phyloP scores from a whole-genome alignment of 2,888 invertebrate genomes.

The Mesorhabditis belari region DNA sequence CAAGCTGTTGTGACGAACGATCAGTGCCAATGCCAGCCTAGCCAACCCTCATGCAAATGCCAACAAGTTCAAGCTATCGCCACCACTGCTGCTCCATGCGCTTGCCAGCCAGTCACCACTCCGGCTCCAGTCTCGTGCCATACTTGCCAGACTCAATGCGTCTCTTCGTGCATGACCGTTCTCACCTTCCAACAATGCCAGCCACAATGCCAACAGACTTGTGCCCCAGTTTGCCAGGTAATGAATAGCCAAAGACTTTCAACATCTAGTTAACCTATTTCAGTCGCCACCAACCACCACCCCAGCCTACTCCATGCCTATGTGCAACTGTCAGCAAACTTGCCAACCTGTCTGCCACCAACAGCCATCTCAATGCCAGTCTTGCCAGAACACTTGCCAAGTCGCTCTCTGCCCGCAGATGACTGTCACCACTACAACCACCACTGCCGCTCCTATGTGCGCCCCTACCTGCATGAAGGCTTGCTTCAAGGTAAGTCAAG shows the following conservation, averaged over 20 bases:
- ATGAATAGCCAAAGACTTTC: too few species aligned
- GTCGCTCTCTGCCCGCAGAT: background rate
- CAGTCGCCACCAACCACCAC: background rate
- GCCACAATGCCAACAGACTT: background rate
- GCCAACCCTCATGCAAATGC: background rate
- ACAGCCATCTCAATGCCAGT: background rate
- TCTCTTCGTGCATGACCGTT: background rate
- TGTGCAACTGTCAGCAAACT: background rate
- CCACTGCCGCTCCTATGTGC: conserved; percentile 13
- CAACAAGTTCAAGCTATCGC: background rate
- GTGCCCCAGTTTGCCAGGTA: background rate
- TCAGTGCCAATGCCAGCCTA: background rate
- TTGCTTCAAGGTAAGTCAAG: conserved; percentile 9
- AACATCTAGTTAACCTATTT: too few species aligned
- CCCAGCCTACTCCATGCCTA: background rate
- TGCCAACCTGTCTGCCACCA: background rate
- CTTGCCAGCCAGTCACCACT: background rate
- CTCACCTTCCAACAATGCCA: background rate
- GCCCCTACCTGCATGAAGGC: conserved; percentile 12
- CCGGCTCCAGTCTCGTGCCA: background rate
- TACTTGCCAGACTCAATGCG: background rate
- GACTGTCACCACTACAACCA: background rate
- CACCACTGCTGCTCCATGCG: background rate
- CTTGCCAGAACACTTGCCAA: background rate
- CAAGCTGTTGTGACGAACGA: background rate